Evolutionary conservation across 1,140 invertebrate species (phyloP).

Genomic region (Hyles euphorbiae): DNA sequence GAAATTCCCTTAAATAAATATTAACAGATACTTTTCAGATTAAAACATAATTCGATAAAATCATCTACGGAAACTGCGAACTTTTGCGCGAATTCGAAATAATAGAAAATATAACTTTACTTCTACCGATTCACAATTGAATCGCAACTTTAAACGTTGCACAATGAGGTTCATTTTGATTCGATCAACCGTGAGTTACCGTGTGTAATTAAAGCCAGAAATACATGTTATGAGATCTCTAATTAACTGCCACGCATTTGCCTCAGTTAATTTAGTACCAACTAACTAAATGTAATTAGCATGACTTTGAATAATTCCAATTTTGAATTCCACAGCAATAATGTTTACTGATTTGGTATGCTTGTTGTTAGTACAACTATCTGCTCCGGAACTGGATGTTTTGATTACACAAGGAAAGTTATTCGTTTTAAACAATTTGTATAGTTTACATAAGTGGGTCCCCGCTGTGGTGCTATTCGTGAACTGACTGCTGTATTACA

Average conservation of each 20-base stretch:
- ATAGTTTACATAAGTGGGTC: no score
- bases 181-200: background rate
- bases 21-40: background rate
- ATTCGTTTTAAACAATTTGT: no score
- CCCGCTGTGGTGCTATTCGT: no score
- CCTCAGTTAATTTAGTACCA: conserved; percentile 35
- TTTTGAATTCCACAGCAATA: no score
- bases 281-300: conserved; percentile 30
- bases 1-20: no score
- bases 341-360: no score
- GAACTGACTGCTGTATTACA: no score
- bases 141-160: background rate
- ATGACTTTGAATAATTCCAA: conserved; percentile 13
- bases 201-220: conserved; percentile 26
- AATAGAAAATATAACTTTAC: conserved; percentile 2
- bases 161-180: background rate
- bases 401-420: no score
- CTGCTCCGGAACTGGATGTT: no score
- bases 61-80: background rate
- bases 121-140: background rate
- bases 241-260: conserved; percentile 36
- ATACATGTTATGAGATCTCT: conserved; percentile 34
- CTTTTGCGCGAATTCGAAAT: conserved; percentile 2
- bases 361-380: no score
- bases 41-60: conserved; percentile 12